phyloP scores from a whole-genome alignment of 2,797 vertebrate genomes.

The Acomys russatus region DNA sequence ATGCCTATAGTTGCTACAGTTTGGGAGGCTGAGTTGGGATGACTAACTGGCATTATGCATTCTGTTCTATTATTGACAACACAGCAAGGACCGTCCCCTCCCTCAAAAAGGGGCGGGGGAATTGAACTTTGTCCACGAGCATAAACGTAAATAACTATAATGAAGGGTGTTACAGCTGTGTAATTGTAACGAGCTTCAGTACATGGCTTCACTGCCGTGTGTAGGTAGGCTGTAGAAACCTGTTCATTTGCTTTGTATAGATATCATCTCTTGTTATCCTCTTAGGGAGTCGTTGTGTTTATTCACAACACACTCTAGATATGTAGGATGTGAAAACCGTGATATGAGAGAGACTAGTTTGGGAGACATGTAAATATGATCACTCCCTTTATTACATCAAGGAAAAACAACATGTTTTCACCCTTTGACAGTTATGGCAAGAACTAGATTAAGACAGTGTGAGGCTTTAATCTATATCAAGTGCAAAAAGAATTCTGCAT shows the following conservation, averaged over 20 bases:
- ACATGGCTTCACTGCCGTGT: slow-evolving; percentile 65
- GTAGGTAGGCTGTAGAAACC: slow-evolving; percentile 66
- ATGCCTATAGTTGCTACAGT: background rate
- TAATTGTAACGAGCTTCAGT: slow-evolving; percentile 59
- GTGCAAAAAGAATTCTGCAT: slow-evolving; percentile 54
- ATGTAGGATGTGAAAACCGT: slow-evolving; percentile 67
- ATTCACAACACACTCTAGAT: slow-evolving; percentile 66
- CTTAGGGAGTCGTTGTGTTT: slow-evolving; percentile 70
- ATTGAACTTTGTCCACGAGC: background rate
- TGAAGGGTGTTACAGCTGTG: slow-evolving; percentile 20
- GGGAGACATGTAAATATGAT: slow-evolving; percentile 73
- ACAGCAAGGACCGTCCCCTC: background rate
- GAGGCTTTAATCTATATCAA: slow-evolving; percentile 53
- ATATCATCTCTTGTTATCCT: slow-evolving; percentile 71
- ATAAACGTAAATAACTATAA: slow-evolving; percentile 60
- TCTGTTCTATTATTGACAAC: background rate
- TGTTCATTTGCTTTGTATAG: slow-evolving; percentile 67
- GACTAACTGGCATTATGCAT: background rate
- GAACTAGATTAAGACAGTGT: slow-evolving; percentile 48
- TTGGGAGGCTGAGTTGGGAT: background rate
- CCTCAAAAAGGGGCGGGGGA: background rate
- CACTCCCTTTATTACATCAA: slow-evolving; percentile 72
- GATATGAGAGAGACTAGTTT: slow-evolving; percentile 64
- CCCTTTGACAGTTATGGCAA: slow-evolving; percentile 63
- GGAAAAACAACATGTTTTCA: slow-evolving; percentile 62